Base-by-base conservation (phyloP, 2,888 invertebrate genomes). In the Nomada ruficornis region DNA sequence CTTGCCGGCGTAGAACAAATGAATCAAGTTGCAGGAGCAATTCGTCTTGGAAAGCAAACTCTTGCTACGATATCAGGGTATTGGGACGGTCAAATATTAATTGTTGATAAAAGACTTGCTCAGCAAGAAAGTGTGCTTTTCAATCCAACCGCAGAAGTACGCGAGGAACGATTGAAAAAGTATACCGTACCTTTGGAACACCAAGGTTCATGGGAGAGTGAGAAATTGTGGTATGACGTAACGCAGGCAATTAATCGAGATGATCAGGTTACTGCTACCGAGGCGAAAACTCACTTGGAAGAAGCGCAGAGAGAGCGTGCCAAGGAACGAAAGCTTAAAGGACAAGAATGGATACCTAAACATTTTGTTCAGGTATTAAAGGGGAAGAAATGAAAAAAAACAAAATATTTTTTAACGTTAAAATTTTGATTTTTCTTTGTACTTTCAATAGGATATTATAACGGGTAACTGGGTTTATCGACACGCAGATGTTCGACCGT, bases 211-310 rank as follows among this genome's bases (percentile, higher is more conserved):
- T 96, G 95, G 94, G 99, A 99, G 94, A 98, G 98, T 15, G 97
- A 98, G 93, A 96, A 96, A 87, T 94, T 99, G 1, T 99, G 99
- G 99, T 94, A 95, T 57, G 96, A 96, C 86, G 98, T 99, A 0
- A 97, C 98, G 0, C 96, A 96, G 71, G 98, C 98, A 0, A 98
- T 99, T 85, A 93, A 94, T 29, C 95, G 95, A 15, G 97, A 98
- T 78, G 98, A 99, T 94, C 95, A 97, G 95, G 94, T 96, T 44
- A 96, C 96, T 1, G 99, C 99, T 0, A 99, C 99, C 0, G 97
- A 98, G 78, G 97, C 98, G 91, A 99, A 99, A 94, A 98, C 98
- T 0, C 94, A 96, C 59, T 95, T 99, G 65, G 99, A 99, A 91
- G 98, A 98, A 92, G 96, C 96, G 0, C 98, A 98, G 93, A 94